Base-by-base conservation (phyloP, 2,797 vertebrate genomes). In the Gallinago nigripennis region DNA sequence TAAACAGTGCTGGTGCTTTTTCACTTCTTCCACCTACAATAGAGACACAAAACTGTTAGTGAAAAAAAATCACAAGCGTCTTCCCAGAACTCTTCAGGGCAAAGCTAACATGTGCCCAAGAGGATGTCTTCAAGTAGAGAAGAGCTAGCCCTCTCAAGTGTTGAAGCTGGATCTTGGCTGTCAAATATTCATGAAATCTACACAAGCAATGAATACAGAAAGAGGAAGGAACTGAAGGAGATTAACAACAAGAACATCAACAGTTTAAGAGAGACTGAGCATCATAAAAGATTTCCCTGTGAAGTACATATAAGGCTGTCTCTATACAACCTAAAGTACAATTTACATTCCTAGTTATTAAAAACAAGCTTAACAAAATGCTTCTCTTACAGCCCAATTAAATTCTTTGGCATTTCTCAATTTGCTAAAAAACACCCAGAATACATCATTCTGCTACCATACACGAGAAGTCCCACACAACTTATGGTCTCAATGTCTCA, bases 1-100 rank as follows among this genome's bases (percentile, higher is more conserved):
- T 98, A 99, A 98, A 96, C 99, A 99, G 98, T 99, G 99, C 97
- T 98, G 99, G 98, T 99, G 99, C 98, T 99, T 99, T 97, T 99
- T 99, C 96, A 99, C 99, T 98, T 99, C 99, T 98, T 99, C 99
- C 95, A 99, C 99, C 99, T 99, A 96, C 43, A 94, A 70, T 6
- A 57, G 60, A 94, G 50, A 95, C 43, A 91, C 7, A 91, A 63
- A 82, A 58, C 5, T 11, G 13, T 85, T 51, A 88, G 58, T 51
- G 33, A 91, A 54, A 7, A 65, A 66, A 37, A 93, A 56, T 25
- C 16, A 58, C 91, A 92, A 92, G 12, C 16, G 37, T 82, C 53
- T 86, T 37, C 60, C 53, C 28, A 83, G 48, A 94, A 37, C 9
- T 77, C 30, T 25, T 20, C n/a, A 48, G 25, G 37, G 35, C 48